These are phyloP conservation scores for Zygogramma bicolorata DNA, from an alignment of 2,888 invertebrate species.

Conservation along the genomic window DNA sequence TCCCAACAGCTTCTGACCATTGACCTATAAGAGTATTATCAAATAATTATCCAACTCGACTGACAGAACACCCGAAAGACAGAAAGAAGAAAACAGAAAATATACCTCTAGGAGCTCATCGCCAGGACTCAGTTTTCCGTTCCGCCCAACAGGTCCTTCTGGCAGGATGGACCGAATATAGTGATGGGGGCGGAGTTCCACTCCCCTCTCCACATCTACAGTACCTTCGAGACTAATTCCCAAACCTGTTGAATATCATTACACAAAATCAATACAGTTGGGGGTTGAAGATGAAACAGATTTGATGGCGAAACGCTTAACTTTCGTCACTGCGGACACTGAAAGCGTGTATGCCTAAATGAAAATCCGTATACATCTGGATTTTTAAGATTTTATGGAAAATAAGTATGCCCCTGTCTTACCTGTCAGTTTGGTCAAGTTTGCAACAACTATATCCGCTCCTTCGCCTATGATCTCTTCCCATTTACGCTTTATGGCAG, in stretches of 20 bases:
- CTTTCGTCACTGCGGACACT: no score
- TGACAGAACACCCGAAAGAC: no score
- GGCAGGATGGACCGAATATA: conserved; percentile 96
- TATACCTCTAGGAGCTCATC: conserved; percentile 94
- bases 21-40: conserved; percentile 75
- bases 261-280: no score
- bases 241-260: conserved; percentile 69
- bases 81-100: no score
- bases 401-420: no score
- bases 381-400: no score
- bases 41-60: no score
- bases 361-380: no score
- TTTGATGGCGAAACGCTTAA: no score
- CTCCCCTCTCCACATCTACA: conserved; percentile 95
- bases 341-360: no score
- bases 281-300: no score
- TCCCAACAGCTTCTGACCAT: conserved; percentile 91
- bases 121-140: conserved; percentile 90
- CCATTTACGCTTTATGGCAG: conserved; percentile 84
- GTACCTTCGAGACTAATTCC: conserved; percentile 99
- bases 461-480: conserved; percentile 83
- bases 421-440: conserved; percentile 89
- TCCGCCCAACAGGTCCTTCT: conserved; percentile 95
- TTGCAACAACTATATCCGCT: conserved; percentile 89
- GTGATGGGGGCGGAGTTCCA: conserved; percentile 98